Percentiles rank a stretch among this genome's conserved stretches.
Evolutionary conservation across 2,797 vertebrate genomes (phyloP).

Genomic region (Chiloscyllium punctatum): DNA sequence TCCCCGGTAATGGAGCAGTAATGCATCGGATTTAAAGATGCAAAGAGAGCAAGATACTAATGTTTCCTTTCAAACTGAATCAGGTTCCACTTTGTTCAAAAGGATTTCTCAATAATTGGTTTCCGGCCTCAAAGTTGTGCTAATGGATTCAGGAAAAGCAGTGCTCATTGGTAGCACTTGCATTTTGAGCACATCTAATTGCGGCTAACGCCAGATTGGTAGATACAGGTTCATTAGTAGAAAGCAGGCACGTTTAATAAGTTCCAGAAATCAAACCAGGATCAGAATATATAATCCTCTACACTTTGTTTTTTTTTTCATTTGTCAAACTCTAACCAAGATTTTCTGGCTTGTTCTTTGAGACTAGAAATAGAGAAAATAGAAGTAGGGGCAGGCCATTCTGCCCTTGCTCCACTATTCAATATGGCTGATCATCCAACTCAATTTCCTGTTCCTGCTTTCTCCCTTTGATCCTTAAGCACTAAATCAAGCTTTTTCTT

Average conservation of each 20-base stretch:
- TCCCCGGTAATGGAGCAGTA: neutral
- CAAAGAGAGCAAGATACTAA: neutral
- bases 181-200: neutral
- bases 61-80: neutral
- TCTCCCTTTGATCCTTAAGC: no score
- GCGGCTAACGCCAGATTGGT: neutral
- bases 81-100: neutral
- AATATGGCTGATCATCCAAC: no score
- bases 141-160: neutral
- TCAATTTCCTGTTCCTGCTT: no score
- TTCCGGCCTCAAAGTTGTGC: neutral
- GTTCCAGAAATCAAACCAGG: neutral
- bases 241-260: neutral
- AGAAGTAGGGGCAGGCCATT: no score
- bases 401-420: no score
- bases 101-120: conserved; percentile 14
- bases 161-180: neutral
- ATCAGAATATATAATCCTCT: neutral
- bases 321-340: neutral
- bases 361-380: no score
- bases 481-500: no score
- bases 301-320: neutral
- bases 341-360: neutral
- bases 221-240: neutral
- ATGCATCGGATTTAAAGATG: neutral